Conservation (phyloP, 1,140 invertebrate genomes). For the Rhizoglyphus robini region DNA sequence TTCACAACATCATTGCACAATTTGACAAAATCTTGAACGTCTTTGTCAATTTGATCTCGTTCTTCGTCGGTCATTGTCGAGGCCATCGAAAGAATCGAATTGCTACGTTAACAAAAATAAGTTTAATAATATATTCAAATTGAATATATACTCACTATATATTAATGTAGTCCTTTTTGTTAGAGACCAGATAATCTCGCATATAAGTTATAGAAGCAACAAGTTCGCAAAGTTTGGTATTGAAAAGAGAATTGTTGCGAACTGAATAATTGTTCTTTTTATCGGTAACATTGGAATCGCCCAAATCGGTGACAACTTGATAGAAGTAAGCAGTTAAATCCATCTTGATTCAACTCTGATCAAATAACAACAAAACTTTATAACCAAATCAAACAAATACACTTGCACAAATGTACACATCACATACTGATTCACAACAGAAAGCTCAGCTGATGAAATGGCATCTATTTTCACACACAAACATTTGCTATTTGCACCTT, state of each 20-base stretch:
- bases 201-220: slow-evolving; percentile 57
- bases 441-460: too few species aligned
- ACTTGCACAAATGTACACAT: too few species aligned
- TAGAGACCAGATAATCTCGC: slow-evolving; percentile 62
- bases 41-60: slow-evolving; percentile 65
- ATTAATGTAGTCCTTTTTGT: slow-evolving; percentile 70
- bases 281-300: not conserved
- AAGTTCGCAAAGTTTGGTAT: slow-evolving; percentile 12
- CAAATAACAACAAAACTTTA: too few species aligned
- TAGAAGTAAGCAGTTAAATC: not conserved
- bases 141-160: slow-evolving; percentile 40
- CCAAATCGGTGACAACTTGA: not conserved
- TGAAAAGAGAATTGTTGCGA: not conserved
- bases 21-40: slow-evolving; percentile 66
- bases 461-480: too few species aligned
- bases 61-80: slow-evolving; percentile 61
- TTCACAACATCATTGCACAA: slow-evolving; percentile 59
- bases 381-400: too few species aligned
- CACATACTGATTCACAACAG: too few species aligned
- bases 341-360: too few species aligned
- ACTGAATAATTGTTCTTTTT: not conserved
- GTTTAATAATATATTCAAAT: not conserved
- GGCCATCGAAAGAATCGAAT: slow-evolving; percentile 45
- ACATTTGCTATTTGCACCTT: too few species aligned
- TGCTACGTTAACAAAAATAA: slow-evolving; percentile 20